These are phyloP conservation scores for Corvus moneduloides DNA, from an alignment of 2,113 vertebrate genomes.

Conservation along the genomic window DNA sequence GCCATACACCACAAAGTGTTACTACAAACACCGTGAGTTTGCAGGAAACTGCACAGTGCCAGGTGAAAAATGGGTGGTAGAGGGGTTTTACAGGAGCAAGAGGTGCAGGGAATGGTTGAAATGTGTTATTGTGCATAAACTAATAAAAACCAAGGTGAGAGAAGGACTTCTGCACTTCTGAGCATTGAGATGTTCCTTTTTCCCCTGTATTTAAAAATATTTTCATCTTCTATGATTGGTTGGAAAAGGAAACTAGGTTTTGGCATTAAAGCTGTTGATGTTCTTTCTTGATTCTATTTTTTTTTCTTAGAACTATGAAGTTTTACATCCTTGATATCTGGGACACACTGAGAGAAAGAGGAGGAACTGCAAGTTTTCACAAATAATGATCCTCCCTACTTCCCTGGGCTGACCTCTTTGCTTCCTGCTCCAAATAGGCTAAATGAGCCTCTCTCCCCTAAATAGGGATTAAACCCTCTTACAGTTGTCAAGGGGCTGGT, in stretches of 20 bases:
- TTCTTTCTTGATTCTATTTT: not conserved
- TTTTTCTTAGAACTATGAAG: not conserved
- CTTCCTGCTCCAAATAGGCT: not conserved
- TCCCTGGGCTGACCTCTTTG: not conserved
- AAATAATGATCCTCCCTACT: not conserved
- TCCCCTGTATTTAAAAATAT: not conserved
- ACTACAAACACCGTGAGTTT: not conserved
- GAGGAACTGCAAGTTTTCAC: not conserved
- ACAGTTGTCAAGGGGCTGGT: not conserved
- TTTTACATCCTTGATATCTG: not conserved
- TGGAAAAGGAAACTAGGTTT: not conserved
- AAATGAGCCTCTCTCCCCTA: not conserved
- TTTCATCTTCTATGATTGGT: not conserved
- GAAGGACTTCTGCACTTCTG: not conserved
- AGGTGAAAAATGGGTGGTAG: not conserved
- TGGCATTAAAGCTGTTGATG: not conserved
- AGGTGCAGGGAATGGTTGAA: not conserved
- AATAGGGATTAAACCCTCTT: not conserved
- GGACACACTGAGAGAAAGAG: not conserved
- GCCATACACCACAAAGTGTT: rapidly evolving
- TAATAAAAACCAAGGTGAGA: not conserved
- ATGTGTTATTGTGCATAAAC: not conserved
- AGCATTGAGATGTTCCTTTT: not conserved
- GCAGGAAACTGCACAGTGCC: not conserved
- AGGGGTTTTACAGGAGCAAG: not conserved